Evolutionary conservation across 2,113 vertebrate genomes (phyloP), one percentile per base, ranked within the genome.

Genomic region (Leucopsar rothschildi): DNA sequence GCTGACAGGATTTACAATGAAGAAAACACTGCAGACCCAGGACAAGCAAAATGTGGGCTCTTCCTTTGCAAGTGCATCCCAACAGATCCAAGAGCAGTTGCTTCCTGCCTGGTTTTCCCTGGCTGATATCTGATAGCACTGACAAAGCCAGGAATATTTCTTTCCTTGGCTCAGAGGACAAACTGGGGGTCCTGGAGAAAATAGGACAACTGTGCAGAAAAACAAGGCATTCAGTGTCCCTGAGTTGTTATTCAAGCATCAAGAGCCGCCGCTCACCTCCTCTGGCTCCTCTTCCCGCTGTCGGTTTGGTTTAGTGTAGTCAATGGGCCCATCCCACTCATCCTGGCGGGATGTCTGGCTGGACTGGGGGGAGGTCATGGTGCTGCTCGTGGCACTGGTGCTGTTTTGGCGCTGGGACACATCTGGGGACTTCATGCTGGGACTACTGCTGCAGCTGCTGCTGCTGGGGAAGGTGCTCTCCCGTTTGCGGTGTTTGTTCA

Each of bases 301-400:
- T 3, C 99, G 98, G 96, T 99, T 99, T 93, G 99, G 98, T 97
- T 99, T 99, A 22, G 99, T 99, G 97, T 99, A 99, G 97, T 99
- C 99, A 85, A 99, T 98, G 57, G 99, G 99, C 14, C 99, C 99
- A 63, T 99, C 99, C 99, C 99, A 99, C 40, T 99, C 99, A 42
- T 99, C 99, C 97, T 99, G 99, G 87, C 99, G 99, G 95, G 99
- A 99, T 64, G 98, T 86, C 86, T 98, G 99, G 96, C 98, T 98
- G 57, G 98, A 98, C 94, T 98, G 99, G 11, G 99, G 99, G 5
- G 99, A 99, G 49, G 99, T 98, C 98, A 99, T 98, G 88, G 98
- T 98, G 79, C 98, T 99, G 98, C 98, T 98, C 10, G 98, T 98
- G 73, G 98, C 97, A 66, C 98, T 98, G 83, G 97, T 90, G 93